Evolutionary conservation across 2,113 vertebrate genomes (phyloP).

Genomic region (Pseudolaguvia tuberculata): DNA sequence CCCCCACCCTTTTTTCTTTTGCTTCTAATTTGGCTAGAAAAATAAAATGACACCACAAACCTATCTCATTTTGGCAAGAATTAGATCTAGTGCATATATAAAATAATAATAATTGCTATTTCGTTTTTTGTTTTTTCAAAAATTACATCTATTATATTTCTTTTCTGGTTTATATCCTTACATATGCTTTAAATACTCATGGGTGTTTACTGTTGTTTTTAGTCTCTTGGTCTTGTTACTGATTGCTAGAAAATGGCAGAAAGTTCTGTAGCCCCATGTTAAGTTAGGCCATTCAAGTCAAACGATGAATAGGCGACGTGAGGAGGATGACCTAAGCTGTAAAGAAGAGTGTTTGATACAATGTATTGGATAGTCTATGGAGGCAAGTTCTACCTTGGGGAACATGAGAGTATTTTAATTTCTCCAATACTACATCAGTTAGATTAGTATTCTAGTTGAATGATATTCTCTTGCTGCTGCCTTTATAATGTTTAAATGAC

Average conservation of each 20-base stretch:
- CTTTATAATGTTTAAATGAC: neutral
- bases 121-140: conserved; percentile 47
- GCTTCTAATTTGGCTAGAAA: conserved; percentile 70
- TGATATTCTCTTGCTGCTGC: neutral
- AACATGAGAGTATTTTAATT: conserved; percentile 8
- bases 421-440: conserved; percentile 16
- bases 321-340: conserved; percentile 42
- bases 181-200: conserved; percentile 62
- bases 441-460: conserved; percentile 4
- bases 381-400: conserved; percentile 20
- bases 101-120: conserved; percentile 49
- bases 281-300: conserved; percentile 48
- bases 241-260: conserved; percentile 56
- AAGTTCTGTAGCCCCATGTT: conserved; percentile 54
- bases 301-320: conserved; percentile 44
- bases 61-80: conserved; percentile 79
- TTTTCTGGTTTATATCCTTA: conserved; percentile 59
- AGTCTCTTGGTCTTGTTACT: conserved; percentile 54
- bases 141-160: conserved; percentile 61
- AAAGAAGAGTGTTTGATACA: conserved; percentile 29
- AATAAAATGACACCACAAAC: conserved; percentile 70
- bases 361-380: neutral
- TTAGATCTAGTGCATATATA: conserved; percentile 75
- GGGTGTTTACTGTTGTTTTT: conserved; percentile 56
- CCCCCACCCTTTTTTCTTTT: conserved; percentile 30